Conservation (phyloP, 1,140 invertebrate species). For the Atopsyche davidsoni region DNA sequence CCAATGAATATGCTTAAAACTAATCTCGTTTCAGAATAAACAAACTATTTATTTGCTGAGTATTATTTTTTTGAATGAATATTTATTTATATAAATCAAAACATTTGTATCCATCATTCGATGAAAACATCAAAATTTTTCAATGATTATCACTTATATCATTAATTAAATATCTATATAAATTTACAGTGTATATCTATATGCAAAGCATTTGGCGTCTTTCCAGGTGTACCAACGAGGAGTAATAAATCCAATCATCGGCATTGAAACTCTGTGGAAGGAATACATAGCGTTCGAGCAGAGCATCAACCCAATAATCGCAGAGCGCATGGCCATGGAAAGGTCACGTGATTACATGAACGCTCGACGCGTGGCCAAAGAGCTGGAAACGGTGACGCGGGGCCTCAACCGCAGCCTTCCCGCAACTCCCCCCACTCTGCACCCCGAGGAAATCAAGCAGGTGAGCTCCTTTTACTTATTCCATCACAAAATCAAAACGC, state of each 20-base stretch:
- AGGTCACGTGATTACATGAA: slow-evolving; percentile 95
- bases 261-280: slow-evolving; percentile 97
- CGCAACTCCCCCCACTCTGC: slow-evolving; percentile 86
- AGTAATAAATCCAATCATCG: slow-evolving; percentile 94
- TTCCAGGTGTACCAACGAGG: slow-evolving; percentile 85
- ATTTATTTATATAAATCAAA: too few species aligned
- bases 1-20: too few species aligned
- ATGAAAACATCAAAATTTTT: too few species aligned
- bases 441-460: slow-evolving; percentile 89
- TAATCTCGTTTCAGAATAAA: too few species aligned
- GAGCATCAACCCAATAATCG: slow-evolving; percentile 93
- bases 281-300: slow-evolving; percentile 94
- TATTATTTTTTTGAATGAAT: too few species aligned
- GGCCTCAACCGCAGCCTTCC: slow-evolving; percentile 92
- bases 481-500: too few species aligned
- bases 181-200: slow-evolving; percentile 6
- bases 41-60: too few species aligned
- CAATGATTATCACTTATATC: background rate
- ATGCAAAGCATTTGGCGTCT: background rate
- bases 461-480: slow-evolving; percentile 45
- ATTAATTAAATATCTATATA: background rate
- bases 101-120: too few species aligned
- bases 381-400: slow-evolving; percentile 90
- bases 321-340: slow-evolving; percentile 88
- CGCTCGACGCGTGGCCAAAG: slow-evolving; percentile 91